Evolutionary conservation across 2,113 vertebrate genomes (phyloP), one percentile per base, ranked within the genome.

Genomic region (Anseranas semipalmata): DNA sequence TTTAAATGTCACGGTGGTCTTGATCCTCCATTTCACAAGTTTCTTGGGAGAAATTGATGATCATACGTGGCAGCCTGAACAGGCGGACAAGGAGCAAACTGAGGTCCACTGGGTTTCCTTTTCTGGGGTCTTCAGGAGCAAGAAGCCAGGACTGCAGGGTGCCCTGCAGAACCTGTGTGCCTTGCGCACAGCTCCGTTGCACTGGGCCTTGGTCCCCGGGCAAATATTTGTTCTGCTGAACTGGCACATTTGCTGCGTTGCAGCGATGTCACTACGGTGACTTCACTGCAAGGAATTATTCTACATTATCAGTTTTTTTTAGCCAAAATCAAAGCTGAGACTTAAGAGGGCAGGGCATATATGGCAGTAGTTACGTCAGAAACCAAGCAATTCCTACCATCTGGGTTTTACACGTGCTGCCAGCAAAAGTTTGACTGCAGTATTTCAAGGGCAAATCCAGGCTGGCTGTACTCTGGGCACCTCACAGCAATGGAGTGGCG

Each of bases 131-230:
- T 78, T 71, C 56, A 33, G 30, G 50, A 87, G 72, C 35, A 28
- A 75, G 67, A 15, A 70, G 28, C 45, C 56, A 21, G 39, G 50
- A 6, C 30, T 27, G 9, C 3, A 2, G 16, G 56, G 18, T 30
- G 3, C 32, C 16, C 1, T 0, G 1, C 45, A 15, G 53, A 66
- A 12, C 0, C 0, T 66, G 66, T 19, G 25, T 6, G 35, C 50
- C 68, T 37, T 41, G 53, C 74, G 43, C 56, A 41, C 58, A 77
- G 53, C 53, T 85, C 20, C 1, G 0, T 12, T 48, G 12, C 30
- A 7, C 63, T 9, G 32, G 13, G 37, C n/a, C 41, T 55, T 58
- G 67, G 55, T 63, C 46, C 39, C n/a, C 48, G 20, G 17, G 22
- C 37, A 74, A 62, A 7, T n/a, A n/a, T 41, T 48, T 53, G 72